Base-by-base conservation (phyloP, 2,797 vertebrate genomes). In the Arctocebus calabarensis region DNA sequence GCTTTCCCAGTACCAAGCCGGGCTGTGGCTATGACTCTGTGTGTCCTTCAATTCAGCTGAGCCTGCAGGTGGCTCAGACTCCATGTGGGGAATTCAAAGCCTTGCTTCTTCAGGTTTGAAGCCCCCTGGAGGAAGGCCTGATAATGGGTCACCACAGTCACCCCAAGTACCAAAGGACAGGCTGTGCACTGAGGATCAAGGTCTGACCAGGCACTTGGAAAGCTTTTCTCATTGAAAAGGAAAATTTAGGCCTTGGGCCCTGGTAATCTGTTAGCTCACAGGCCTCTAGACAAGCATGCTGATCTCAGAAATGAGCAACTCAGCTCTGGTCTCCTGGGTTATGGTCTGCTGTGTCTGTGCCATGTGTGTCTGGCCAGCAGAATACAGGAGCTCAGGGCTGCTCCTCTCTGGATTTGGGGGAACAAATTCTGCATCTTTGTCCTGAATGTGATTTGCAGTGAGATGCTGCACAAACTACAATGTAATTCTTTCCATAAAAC, bases 131-230 rank as follows among this genome's bases (percentile, higher is more conserved):
- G 8, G 59, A 93, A 91, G 59, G 57, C 90, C 57, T 68, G 27
- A 81, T 52, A 52, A 68, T 4, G 25, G 62, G 52, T 29, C 62
- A 75, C 95, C 73, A 93, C 0, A 43, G 94, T 97, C 82, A 73
- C 82, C 13, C 57, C 68, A 75, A 71, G 32, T n/a, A 89, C 55
- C 84, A 59, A 84, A 94, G 91, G 92, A 96, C 1, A 29, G 77
- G 93, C 89, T 98, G 95, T 97, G 94, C 48, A 70, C 62, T 29
- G 78, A 98, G 98, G 98, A 98, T 95, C 96, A 97, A 98, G 97
- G 96, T 96, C 93, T 91, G 78, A 98, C 98, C 98, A 99, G 99
- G 99, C 99, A 99, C 99, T 99, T 98, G 94, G 32, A 94, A 97
- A 98, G 89, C 94, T 94, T 97, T 97, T 97, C 59, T 73, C 81